A percentile compares a stretch with the other conserved stretches of the same genome.
These are phyloP conservation scores for Crax fasciolata DNA, from an alignment of 2,797 vertebrate genomes.

Conservation along the genomic window DNA sequence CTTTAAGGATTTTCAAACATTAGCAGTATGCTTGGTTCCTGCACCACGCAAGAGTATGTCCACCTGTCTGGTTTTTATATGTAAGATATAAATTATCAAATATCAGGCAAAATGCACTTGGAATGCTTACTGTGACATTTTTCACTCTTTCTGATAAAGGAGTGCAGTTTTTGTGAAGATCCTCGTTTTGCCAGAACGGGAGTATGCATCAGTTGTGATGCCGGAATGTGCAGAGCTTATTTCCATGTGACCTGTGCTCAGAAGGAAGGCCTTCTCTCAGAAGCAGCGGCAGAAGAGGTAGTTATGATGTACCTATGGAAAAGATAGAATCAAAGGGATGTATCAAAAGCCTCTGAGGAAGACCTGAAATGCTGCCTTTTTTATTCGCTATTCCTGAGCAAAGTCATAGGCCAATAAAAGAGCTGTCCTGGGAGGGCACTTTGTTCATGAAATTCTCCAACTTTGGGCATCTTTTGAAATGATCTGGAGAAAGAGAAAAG, in stretches of 20 bases:
- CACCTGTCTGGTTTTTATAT: not conserved
- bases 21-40: not conserved
- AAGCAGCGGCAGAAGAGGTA: constrained; percentile 98
- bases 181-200: constrained; percentile 96
- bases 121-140: constrained; percentile 1
- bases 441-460: not conserved
- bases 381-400: not conserved
- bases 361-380: not conserved
- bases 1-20: not conserved
- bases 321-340: not conserved
- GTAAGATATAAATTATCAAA: not conserved
- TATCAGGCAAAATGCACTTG: not conserved
- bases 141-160: constrained; percentile 80
- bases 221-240: constrained; percentile 98
- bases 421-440: not conserved
- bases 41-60: not conserved
- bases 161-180: constrained; percentile 98
- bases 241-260: constrained; percentile 99
- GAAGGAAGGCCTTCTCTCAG: constrained; percentile 96
- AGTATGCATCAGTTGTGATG: constrained; percentile 98
- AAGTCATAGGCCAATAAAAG: not conserved
- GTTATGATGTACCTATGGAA: not conserved
- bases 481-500: not conserved
- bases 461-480: not conserved
- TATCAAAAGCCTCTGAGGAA: not conserved